Evolutionary conservation across 2,797 vertebrate species (phyloP).

Genomic region (Pogoniulus pusillus): DNA sequence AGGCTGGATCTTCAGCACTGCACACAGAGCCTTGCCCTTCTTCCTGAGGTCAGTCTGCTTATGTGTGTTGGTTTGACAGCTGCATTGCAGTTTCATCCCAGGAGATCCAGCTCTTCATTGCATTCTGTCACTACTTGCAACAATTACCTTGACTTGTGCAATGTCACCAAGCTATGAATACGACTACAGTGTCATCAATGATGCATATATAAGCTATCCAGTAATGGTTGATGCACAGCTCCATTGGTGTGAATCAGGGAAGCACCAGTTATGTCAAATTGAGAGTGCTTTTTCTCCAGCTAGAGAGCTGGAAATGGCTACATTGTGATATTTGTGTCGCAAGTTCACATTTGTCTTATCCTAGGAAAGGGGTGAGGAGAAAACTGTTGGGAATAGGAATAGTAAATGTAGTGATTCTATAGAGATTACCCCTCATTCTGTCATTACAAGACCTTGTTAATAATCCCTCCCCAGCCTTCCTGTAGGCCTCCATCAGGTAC

Average conservation of each 20-base stretch:
- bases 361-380: neutral
- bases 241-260: neutral
- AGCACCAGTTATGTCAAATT: neutral
- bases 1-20: neutral
- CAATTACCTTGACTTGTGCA: neutral
- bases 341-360: neutral
- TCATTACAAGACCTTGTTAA: too few relatives aligned
- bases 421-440: too few relatives aligned
- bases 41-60: fast-evolving
- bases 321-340: neutral
- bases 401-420: too few relatives aligned
- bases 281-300: neutral
- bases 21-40: fast-evolving
- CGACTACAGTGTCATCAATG: neutral
- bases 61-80: neutral
- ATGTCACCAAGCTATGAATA: neutral
- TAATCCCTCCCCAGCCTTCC: too few relatives aligned
- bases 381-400: too few relatives aligned
- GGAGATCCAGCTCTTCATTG: neutral
- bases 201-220: fast-evolving
- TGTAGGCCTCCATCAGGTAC: too few relatives aligned
- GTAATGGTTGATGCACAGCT: neutral
- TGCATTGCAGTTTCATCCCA: neutral
- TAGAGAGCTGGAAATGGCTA: neutral
- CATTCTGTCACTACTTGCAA: neutral